Evolutionary conservation across 2,888 invertebrate species (phyloP).

Genomic region (Tribolium freemani): DNA sequence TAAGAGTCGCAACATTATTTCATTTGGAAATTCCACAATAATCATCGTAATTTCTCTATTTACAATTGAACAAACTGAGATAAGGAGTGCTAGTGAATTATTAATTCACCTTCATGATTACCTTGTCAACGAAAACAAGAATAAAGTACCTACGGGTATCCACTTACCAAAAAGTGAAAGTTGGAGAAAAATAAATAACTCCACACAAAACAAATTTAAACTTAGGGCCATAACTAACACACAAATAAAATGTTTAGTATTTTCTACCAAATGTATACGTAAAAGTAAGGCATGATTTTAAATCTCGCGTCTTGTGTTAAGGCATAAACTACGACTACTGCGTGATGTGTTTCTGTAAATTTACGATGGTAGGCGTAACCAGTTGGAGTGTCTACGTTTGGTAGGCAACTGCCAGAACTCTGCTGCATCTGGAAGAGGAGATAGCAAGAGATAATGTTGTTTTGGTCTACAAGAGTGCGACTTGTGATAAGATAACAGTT

Average conservation of each 20-base stretch:
- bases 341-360: not conserved
- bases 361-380: not conserved
- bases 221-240: not conserved
- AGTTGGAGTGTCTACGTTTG: not conserved
- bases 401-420: conserved; percentile 5
- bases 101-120: not conserved
- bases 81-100: not conserved
- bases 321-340: not conserved
- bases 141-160: not conserved
- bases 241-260: not conserved
- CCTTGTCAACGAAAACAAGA: not conserved
- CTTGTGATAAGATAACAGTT: not conserved
- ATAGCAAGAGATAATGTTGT: conserved; percentile 7
- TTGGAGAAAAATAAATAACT: conserved; percentile 2
- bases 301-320: conserved; percentile 16
- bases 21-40: too few species aligned
- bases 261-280: not conserved
- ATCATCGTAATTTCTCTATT: not conserved
- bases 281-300: not conserved
- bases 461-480: not conserved
- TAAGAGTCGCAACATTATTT: too few species aligned
- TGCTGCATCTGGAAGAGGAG: not conserved
- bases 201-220: not conserved
- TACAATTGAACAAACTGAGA: not conserved
- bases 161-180: conserved; percentile 30